These are phyloP conservation scores for Pseudomyrmex sp. DNA, from an alignment of 1,140 invertebrate genomes.

Conservation along the genomic window DNA sequence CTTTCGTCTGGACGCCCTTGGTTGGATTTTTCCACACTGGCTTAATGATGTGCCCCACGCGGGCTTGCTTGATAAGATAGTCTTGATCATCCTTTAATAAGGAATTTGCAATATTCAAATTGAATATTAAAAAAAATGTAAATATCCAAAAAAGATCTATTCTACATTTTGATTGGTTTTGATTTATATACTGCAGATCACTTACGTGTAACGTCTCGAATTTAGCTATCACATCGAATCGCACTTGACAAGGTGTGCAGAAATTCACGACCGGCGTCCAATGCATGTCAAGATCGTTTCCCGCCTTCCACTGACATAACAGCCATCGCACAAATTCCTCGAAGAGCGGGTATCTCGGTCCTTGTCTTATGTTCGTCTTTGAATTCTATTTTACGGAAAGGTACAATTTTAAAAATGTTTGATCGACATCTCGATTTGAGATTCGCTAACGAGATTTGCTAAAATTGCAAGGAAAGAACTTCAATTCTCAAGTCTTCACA, in stretches of 20 bases:
- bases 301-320: conserved; percentile 88
- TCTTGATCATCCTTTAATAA: conserved; percentile 91
- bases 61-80: conserved; percentile 91
- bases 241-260: conserved; percentile 95
- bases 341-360: conserved; percentile 89
- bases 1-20: conserved; percentile 89
- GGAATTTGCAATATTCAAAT: conserved; percentile 34
- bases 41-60: conserved; percentile 90
- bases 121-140: conserved; percentile 19
- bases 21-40: conserved; percentile 93
- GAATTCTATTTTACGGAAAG: conserved; percentile 71
- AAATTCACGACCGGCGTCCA: conserved; percentile 95
- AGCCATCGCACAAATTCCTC: conserved; percentile 92
- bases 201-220: conserved; percentile 92
- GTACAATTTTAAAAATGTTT: neutral
- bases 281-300: conserved; percentile 93
- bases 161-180: neutral
- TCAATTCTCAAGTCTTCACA: neutral
- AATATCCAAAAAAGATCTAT: conserved; percentile 18
- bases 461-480: neutral
- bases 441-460: neutral
- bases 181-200: conserved; percentile 12
- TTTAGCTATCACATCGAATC: conserved; percentile 95
- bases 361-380: conserved; percentile 77
- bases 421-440: neutral